Base-by-base conservation (phyloP, 2,888 invertebrate genomes). In the Sthenelais limicola region DNA sequence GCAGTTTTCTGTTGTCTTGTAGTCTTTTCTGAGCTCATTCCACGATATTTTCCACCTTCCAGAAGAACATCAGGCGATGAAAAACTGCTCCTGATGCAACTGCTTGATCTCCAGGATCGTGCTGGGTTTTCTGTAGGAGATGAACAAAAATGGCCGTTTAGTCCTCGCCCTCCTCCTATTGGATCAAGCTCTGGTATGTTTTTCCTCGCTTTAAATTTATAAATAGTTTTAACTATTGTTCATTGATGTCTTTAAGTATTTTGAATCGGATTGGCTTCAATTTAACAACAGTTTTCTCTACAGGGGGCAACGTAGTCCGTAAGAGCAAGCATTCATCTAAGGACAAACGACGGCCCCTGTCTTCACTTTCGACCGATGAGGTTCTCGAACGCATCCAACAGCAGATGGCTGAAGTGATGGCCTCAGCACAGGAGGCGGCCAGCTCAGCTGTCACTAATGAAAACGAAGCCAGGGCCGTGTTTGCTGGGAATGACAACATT, bases 71-170 rank as follows among this genome's bases (percentile, higher is more conserved):
- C n/a, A 71, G 79, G 79, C 62, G 84, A 81, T 78, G 82, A 85
- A 73, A 91, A 91, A 80, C 89, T 92, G 51, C 90, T 91, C 89
- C 82, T 92, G 62, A 85, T 91, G 70, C 91, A 91, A 76, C 84
- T 92, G 76, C 89, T 91, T 74, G 90, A 90, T 76, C 75, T 82
- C 52, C 82, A 82, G 54, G 80, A 81, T 52, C 58, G 52, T 7
- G 48, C 68, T 1, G 3, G 18, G 24, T 24, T 26, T n/a, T 68
- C 35, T 4, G 21, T 5, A n/a, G 18, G n/a, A 2, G 58, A 58
- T 3, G 68, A 74, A 15, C 35, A 33, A 15, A 68, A 68, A 32
- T 73, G 75, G 75, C 67, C 75, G 5, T 66, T 69, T 33, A 32
- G 38, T 28, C 73, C 68, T 24, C 58, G 71, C 28, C 71, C 71